These are phyloP conservation scores for Amazonetta brasiliensis DNA, from an alignment of 2,797 vertebrate genomes.

Conservation along the genomic window DNA sequence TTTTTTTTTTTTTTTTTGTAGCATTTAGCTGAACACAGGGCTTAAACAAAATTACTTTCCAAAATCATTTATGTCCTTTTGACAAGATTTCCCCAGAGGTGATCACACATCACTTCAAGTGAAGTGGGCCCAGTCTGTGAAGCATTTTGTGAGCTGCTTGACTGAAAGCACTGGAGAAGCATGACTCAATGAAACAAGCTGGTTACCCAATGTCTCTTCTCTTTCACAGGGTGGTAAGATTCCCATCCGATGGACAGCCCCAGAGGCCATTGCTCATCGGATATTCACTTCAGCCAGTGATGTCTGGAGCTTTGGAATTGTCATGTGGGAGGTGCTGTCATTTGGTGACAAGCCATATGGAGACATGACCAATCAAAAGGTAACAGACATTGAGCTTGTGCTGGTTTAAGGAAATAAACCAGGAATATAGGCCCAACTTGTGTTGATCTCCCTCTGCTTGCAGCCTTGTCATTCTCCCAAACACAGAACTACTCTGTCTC, in stretches of 20 bases:
- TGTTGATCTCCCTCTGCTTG: background rate
- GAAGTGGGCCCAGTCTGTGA: background rate
- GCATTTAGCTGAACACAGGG: background rate
- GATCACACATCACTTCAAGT: background rate
- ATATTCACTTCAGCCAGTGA: slow-evolving; percentile 84
- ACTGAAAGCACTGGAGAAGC: background rate
- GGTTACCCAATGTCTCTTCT: background rate
- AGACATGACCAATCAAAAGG: slow-evolving; percentile 85
- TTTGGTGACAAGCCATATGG: slow-evolving; percentile 85
- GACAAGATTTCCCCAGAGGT: background rate
- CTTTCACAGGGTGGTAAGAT: slow-evolving; percentile 81
- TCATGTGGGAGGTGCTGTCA: slow-evolving; percentile 86
- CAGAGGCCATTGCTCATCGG: slow-evolving; percentile 82
- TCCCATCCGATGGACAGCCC: slow-evolving; percentile 84
- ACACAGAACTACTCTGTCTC: rapidly evolving
- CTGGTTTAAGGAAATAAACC: background rate
- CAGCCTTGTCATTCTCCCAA: background rate
- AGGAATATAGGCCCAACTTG: background rate
- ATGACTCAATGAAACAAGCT: background rate
- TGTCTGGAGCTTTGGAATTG: slow-evolving; percentile 85
- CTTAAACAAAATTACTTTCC: background rate
- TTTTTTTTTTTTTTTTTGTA: background rate
- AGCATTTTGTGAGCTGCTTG: background rate
- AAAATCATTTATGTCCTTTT: background rate
- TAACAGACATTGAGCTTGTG: slow-evolving; percentile 34